A percentile compares a stretch with the other conserved stretches of the same genome.
phyloP scores from a whole-genome alignment of 2,797 vertebrate species.

The Bucorvus abyssinicus region DNA sequence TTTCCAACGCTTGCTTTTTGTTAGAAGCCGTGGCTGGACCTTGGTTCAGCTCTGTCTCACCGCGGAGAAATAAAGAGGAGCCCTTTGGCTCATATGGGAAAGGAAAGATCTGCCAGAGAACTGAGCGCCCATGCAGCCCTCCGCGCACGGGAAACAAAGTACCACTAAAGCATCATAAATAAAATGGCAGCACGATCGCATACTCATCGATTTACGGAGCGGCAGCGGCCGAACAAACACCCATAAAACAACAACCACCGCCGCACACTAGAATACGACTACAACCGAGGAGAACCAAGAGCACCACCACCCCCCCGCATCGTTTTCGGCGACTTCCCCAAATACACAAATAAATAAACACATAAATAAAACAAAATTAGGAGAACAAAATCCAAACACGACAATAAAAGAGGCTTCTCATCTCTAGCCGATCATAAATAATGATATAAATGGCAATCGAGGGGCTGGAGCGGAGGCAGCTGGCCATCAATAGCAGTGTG shows the following conservation, averaged over 20 bases:
- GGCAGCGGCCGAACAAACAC: slow-evolving; percentile 49
- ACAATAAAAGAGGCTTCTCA: slow-evolving; percentile 4
- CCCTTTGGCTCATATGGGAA: neutral
- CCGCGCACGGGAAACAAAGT: slow-evolving; percentile 66
- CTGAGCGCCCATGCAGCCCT: neutral
- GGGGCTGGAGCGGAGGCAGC: slow-evolving; percentile 37
- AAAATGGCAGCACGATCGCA: slow-evolving; percentile 73
- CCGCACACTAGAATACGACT: neutral
- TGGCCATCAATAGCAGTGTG: slow-evolving; percentile 34
- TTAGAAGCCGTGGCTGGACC: neutral
- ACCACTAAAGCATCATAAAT: slow-evolving; percentile 71
- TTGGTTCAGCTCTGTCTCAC: neutral
- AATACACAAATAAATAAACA: slow-evolving; percentile 21
- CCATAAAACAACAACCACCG: slow-evolving; percentile 19
- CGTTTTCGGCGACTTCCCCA: neutral
- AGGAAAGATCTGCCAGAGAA: neutral
- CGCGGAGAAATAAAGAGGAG: neutral
- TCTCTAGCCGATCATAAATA: slow-evolving; percentile 53
- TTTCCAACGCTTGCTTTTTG: slow-evolving; percentile 24
- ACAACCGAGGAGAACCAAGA: neutral
- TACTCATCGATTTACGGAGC: slow-evolving; percentile 65
- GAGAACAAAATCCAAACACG: neutral
- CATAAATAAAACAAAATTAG: neutral
- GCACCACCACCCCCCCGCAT: neutral
- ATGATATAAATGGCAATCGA: slow-evolving; percentile 29